Evolutionary conservation across 2,888 invertebrate genomes (phyloP).

Genomic region (Asteroscopus sphinx): DNA sequence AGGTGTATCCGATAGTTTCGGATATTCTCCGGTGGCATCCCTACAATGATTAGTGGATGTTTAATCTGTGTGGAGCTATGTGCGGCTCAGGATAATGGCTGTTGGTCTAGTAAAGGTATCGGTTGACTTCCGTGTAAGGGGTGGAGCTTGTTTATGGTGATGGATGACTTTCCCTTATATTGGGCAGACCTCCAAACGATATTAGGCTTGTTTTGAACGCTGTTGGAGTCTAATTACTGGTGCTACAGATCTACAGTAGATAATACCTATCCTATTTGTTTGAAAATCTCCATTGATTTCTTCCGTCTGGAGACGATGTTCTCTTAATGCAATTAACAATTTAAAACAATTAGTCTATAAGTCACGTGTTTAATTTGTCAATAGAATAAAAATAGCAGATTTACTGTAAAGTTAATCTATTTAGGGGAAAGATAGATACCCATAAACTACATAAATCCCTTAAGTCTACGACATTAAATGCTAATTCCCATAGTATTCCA

Average conservation of each 20-base stretch:
- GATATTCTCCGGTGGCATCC: constrained; percentile 29
- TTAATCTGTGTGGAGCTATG: constrained; percentile 36
- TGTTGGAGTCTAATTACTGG: too few species aligned
- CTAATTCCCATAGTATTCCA: background rate
- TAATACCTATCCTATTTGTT: too few species aligned
- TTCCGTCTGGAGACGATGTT: too few species aligned
- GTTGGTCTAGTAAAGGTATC: constrained; percentile 31
- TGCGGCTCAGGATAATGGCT: constrained; percentile 36
- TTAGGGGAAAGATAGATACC: too few species aligned
- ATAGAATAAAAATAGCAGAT: too few species aligned
- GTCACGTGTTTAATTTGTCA: too few species aligned
- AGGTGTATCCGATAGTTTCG: constrained; percentile 27
- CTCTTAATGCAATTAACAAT: too few species aligned
- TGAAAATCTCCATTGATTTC: too few species aligned
- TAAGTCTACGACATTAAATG: background rate
- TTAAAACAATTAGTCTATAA: too few species aligned
- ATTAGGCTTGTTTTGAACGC: constrained; percentile 1
- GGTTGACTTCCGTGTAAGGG: constrained; percentile 35
- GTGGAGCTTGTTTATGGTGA: constrained; percentile 37
- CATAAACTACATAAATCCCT: background rate
- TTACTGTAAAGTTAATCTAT: too few species aligned
- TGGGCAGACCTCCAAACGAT: constrained; percentile 39
- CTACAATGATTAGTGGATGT: constrained; percentile 47
- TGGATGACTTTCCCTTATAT: constrained; percentile 35
- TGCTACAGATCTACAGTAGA: too few species aligned